Evolutionary conservation across 2,797 vertebrate genomes (phyloP), one percentile per base, ranked within the genome.

Genomic region (Megaceryle alcyon): DNA sequence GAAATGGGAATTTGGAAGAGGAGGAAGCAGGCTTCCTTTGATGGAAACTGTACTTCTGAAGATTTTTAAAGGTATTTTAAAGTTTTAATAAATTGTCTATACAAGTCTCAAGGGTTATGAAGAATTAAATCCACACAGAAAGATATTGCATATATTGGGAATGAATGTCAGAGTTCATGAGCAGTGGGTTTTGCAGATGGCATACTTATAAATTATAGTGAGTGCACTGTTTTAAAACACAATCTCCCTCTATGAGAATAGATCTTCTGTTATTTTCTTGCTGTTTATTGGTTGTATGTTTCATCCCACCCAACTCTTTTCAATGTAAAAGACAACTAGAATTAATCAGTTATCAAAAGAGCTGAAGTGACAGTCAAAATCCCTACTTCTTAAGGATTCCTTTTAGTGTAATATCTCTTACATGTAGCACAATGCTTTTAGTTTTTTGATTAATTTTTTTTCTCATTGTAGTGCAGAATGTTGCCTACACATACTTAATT

Each of bases 401-500:
- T 78, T 65, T 83, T 60, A 82, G 48, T 31, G 19, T 44, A 77
- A 21, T 41, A 25, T 75, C 78, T 41, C 23, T 75, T 79, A 18
- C 43, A 20, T 12, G 7, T 63, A 86, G 20, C 71, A 81, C 72
- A 37, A 23, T 73, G 59, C 14, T 83, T 78, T 92, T 72, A 26
- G 71, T 59, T 12, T 5, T 66, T 54, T n/a, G 4, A 68, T 75
- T 31, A 18, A 12, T 15, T 37, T 18, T 75, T 68, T 88, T 60
- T n/a, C 95, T 88, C 4, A 7, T 11, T 78, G 56, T 56, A 39
- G 44, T 70, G 26, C 51, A 76, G 81, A 60, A 70, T 53, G 15
- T 72, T 88, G 69, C 83, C 31, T 53, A 84, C 59, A 70, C 23
- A 22, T 79, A 71, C 56, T 94, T 96, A 96, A 94, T 90, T 65